Evolutionary conservation across 2,888 invertebrate species (phyloP), one percentile per base, ranked within the genome.

Genomic region (Tenthredo scrophulariae): DNA sequence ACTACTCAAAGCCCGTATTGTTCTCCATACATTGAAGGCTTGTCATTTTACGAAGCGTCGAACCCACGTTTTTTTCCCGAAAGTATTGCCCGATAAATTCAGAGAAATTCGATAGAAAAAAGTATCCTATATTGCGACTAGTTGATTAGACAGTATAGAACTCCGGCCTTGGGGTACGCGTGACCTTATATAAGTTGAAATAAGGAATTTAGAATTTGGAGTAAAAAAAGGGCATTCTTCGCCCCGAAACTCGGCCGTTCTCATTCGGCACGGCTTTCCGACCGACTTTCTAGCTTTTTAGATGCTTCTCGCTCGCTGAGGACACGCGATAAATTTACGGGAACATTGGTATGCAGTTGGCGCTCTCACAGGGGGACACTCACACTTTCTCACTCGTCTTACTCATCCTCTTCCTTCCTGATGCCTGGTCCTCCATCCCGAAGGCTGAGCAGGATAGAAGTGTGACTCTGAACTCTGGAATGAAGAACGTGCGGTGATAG

Each of bases 281-380:
- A 50, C 77, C 77, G 29, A 77, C 29, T 77, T 77, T 77, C 46
- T 77, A 54, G 46, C 50, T 77, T 77, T 77, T 80, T n/a, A 80
- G 80, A 26, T 62, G 80, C 22, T 80, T 80, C 40, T 58, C 40
- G 62, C 80, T 46, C 50, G 5, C 65, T 26, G 62, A 84, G 77
- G 77, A 87, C 84, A 84, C 80, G 86, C 88, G 86, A 87, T 87
- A 87, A 88, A 88, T 88, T 88, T 22, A 84, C 87, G 84, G 84
- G 84, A 85, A 85, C 86, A 87, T 85, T 88, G 89, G 89, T 88
- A 89, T 89, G 89, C 89, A 86, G 88, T 89, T 88, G 87, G 86
- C 89, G 88, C 87, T 84, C 85, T 84, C 13, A 40, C 46, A 29
- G 40, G 80, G 80, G 80, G 58, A 80, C 62, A 80, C 80, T 80